A percentile compares a stretch with the other conserved stretches of the same genome.
phyloP scores from a whole-genome alignment of 1,140 invertebrate genomes.

The Bombus huntii region DNA sequence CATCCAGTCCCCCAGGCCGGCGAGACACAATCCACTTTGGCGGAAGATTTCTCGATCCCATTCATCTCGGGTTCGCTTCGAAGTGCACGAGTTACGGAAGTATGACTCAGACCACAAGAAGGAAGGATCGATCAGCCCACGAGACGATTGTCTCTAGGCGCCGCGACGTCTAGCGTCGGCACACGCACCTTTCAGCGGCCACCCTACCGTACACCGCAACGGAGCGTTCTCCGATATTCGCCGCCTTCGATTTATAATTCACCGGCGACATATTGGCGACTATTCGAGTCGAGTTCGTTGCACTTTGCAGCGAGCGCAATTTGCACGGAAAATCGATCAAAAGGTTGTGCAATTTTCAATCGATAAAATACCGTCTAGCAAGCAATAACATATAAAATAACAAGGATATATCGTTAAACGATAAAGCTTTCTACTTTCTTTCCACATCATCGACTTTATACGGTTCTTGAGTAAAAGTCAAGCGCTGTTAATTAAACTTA shows the following conservation, averaged over 20 bases:
- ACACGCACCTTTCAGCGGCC: constrained; percentile 70
- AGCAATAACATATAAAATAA: background rate
- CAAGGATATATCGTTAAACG: background rate
- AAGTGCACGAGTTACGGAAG: constrained; percentile 49
- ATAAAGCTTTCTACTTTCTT: background rate
- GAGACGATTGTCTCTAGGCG: constrained; percentile 79
- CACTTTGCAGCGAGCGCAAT: constrained; percentile 32
- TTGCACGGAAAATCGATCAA: background rate
- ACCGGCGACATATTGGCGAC: constrained; percentile 59
- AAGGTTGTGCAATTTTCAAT: background rate
- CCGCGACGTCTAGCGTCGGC: constrained; percentile 79
- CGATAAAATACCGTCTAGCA: background rate
- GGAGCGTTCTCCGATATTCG: constrained; percentile 47
- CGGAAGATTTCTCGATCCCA: constrained; percentile 8
- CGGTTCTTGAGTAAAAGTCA: too few relatives aligned
- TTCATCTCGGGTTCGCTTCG: constrained; percentile 3
- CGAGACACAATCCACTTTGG: constrained; percentile 8
- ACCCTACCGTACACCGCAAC: background rate
- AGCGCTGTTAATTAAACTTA: background rate
- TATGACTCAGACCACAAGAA: constrained; percentile 79
- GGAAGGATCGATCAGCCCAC: constrained; percentile 80
- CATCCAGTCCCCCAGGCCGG: background rate
- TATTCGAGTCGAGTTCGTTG: constrained; percentile 62
- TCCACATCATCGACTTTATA: background rate
- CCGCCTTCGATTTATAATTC: constrained; percentile 69